Percentiles rank a stretch among this genome's conserved stretches.
phyloP scores from a whole-genome alignment of 2,113 vertebrate species.

The Hippoglossus stenolepis region DNA sequence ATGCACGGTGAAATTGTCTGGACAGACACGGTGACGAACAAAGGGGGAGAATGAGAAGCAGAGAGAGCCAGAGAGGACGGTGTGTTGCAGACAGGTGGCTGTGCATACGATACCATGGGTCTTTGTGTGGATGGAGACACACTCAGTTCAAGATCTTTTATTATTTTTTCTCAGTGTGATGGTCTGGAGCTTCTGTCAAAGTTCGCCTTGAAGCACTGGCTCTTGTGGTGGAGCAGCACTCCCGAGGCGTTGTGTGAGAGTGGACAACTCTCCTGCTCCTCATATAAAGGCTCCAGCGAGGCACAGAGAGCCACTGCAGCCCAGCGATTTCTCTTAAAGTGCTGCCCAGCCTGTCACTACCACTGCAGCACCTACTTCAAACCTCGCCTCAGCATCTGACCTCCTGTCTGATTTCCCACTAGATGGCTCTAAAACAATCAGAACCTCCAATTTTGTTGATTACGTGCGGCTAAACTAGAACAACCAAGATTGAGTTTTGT shows the following conservation, averaged over 20 bases:
- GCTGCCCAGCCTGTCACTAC: constrained; percentile 16
- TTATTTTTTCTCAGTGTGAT: constrained; percentile 32
- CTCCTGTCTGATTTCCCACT: background rate
- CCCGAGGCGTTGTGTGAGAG: constrained; percentile 38
- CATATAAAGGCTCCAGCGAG: constrained; percentile 27
- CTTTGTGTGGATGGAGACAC: constrained; percentile 22
- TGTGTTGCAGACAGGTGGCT: constrained; percentile 14
- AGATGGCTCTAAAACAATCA: background rate
- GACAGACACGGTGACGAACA: constrained; percentile 40
- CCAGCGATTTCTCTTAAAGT: constrained; percentile 32
- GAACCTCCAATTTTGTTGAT: background rate
- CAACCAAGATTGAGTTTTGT: background rate
- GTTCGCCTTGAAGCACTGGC: constrained; percentile 53
- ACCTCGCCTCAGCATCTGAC: constrained; percentile 7
- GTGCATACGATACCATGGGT: constrained; percentile 39
- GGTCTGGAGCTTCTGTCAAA: constrained; percentile 49
- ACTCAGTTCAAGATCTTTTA: constrained; percentile 36
- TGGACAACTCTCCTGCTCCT: constrained; percentile 21
- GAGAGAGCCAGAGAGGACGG: constrained; percentile 39
- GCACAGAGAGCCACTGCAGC: constrained; percentile 34
- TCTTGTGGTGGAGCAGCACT: constrained; percentile 38
- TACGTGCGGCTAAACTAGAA: background rate
- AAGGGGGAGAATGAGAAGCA: constrained; percentile 37
- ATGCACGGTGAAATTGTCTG: constrained; percentile 55
- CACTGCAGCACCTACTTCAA: constrained; percentile 5